Base-by-base conservation (phyloP, 1,140 invertebrate species). In the Popillia japonica region DNA sequence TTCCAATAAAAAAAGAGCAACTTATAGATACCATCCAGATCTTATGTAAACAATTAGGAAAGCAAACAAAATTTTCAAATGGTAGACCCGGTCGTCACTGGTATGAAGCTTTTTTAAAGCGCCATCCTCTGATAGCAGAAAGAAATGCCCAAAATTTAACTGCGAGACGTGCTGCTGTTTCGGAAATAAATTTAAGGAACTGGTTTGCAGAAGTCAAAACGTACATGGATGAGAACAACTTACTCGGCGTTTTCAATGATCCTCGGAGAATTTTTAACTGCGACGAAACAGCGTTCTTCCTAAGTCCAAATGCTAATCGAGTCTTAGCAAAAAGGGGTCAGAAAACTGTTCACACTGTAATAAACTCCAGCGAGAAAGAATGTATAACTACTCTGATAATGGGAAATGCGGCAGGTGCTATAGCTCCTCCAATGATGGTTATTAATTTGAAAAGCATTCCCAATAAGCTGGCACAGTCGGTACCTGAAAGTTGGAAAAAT, bases 271-370 rank as follows among this genome's bases (percentile, higher is more conserved):
- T n/a, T n/a, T n/a, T n/a, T n/a, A n/a, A n/a, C n/a, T n/a, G n/a
- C n/a, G n/a, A n/a, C n/a, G n/a, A 87, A 77, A 83, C 79, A 14
- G 84, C 82, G 1, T 86, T 87, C 79, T 87, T 83, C 72, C 74
- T 87, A 9, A 76, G 72, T 73, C 84, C 85, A 3, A 85, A 86
- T 79, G 82, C 74, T 14, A 79, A 83, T 20, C 80, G 80, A 77
- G 82, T 85, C 20, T 23, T 87, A 34, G 83, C 81, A n/a, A 34
- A 34, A 1, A 34, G 1, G 27, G 27, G 27, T 34, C 27, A 34
- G 27, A 34, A 34, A 34, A 34, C 27, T 34, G 27, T 34, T 34
- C 27, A 34, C 27, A 34, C 27, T 34, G 27, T 34, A 34, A 34
- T 34, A 78, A 75, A 82, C 7, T 86, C 84, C 80, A 80, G 80